Evolutionary conservation across 2,797 vertebrate genomes (phyloP), one percentile per base, ranked within the genome.

Genomic region (Kryptolebias ocellatus): DNA sequence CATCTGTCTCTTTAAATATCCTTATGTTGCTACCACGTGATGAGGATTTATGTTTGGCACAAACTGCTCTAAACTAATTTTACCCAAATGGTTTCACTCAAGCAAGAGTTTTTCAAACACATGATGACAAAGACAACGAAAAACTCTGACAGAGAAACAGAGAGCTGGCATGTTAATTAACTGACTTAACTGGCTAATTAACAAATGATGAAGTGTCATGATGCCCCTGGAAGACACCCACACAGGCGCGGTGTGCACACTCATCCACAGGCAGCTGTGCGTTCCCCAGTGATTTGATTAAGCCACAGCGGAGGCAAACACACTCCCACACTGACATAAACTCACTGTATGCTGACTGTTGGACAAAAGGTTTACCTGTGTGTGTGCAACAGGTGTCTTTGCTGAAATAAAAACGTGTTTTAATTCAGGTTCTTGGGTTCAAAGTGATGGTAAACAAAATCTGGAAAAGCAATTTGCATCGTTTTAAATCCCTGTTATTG

Each of bases 131-230:
- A 63, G 64, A 72, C 53, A 70, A 64, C 69, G 66, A 65, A 63
- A 67, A 53, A 59, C 55, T 72, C 75, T 76, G 83, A 78, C 72
- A 81, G 72, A 77, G 70, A 70, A 84, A 54, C 46, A 70, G 52
- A 77, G 81, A 80, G 74, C 80, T 78, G 80, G 72, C n/a, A 34
- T 67, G 81, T 79, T 90, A 89, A 91, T 91, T 87, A 89, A 72
- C 75, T 80, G 84, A 81, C 74, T 90, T 89, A 90, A 89, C 80
- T 75, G 81, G 83, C 85, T 90, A 90, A 90, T 90, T 89, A 89
- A 80, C 79, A 83, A 78, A 90, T 88, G 84, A 89, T 91, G 79
- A 87, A 89, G 87, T 88, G 83, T 83, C 84, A 83, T 57, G 54
- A 86, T 83, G 71, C 85, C 83, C 83, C 58, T 55, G 81, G 76